Conservation (phyloP, 2,888 invertebrate species). For the Andrena fulva region DNA sequence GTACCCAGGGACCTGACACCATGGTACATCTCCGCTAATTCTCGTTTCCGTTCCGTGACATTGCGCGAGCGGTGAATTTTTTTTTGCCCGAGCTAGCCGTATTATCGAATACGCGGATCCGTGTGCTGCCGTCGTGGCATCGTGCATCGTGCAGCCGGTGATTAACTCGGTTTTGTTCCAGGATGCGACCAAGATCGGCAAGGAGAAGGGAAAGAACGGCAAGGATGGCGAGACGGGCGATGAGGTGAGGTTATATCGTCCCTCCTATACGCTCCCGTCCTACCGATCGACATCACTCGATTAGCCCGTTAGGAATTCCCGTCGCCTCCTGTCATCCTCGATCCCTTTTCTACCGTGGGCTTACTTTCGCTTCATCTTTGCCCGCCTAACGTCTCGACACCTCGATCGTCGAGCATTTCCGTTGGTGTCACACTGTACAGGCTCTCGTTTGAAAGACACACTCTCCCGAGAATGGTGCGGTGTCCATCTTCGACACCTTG, state of each 20-base stretch:
- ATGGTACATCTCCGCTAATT: slow-evolving; percentile 73
- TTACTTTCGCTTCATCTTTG: not conserved
- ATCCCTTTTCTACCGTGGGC: not conserved
- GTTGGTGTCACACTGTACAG: not conserved
- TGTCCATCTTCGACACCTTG: slow-evolving; percentile 49
- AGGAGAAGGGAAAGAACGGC: slow-evolving; percentile 84
- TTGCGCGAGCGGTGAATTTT: slow-evolving; percentile 52
- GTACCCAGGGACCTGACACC: slow-evolving; percentile 59
- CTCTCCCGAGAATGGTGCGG: slow-evolving; percentile 7
- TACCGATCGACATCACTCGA: slow-evolving; percentile 29
- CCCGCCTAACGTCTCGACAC: not conserved
- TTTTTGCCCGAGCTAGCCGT: slow-evolving; percentile 18
- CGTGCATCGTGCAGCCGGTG: slow-evolving; percentile 34
- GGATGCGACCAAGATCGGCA: slow-evolving; percentile 82
- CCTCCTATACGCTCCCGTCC: slow-evolving; percentile 36
- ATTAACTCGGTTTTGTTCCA: slow-evolving; percentile 76
- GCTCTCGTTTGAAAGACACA: slow-evolving; percentile 4
- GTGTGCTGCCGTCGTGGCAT: slow-evolving; percentile 60
- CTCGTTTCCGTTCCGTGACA: slow-evolving; percentile 52
- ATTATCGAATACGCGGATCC: slow-evolving; percentile 39
- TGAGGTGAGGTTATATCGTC: slow-evolving; percentile 83
- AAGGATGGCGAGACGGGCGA: slow-evolving; percentile 82
- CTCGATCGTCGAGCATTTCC: not conserved
- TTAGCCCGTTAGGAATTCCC: slow-evolving; percentile 15
- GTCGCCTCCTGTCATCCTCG: slow-evolving; percentile 48